phyloP scores from a whole-genome alignment of 2,888 invertebrate species.

The Oscheius sp. region DNA sequence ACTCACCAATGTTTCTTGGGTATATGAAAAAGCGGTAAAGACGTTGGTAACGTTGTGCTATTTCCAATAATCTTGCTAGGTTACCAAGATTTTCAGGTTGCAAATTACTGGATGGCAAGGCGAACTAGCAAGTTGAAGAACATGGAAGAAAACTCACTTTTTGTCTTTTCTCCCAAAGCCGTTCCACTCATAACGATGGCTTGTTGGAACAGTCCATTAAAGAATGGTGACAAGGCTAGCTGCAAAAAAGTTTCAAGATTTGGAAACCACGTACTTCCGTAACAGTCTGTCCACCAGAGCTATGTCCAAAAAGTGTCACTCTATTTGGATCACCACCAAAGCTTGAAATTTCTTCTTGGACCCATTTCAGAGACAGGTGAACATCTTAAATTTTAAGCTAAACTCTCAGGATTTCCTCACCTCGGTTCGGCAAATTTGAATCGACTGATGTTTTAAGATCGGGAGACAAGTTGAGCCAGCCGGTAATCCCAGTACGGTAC shows the following conservation, averaged over 20 bases:
- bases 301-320: slow-evolving; percentile 40
- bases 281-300: slow-evolving; percentile 26
- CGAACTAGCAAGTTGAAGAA: too few species aligned
- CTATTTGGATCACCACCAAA: slow-evolving; percentile 40
- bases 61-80: too few species aligned
- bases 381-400: slow-evolving; percentile 16
- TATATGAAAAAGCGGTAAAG: too few species aligned
- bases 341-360: slow-evolving; percentile 30
- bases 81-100: too few species aligned
- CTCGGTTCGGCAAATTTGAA: slow-evolving; percentile 36
- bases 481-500: slow-evolving; percentile 40
- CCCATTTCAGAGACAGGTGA: slow-evolving; percentile 35
- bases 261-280: slow-evolving; percentile 9
- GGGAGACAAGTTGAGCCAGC: slow-evolving; percentile 39
- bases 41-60: too few species aligned
- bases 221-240: slow-evolving; percentile 28
- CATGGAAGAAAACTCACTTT: not conserved
- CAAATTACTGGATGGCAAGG: too few species aligned
- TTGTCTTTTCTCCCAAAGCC: not conserved
- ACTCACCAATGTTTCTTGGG: too few species aligned
- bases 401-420: slow-evolving; percentile 2
- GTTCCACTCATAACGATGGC: slow-evolving; percentile 24
- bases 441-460: slow-evolving; percentile 23
- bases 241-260: not conserved
- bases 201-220: slow-evolving; percentile 22